Evolutionary conservation across 2,888 invertebrate species (phyloP), one percentile per base, ranked within the genome.

Genomic region (Standfussiana lucernea): DNA sequence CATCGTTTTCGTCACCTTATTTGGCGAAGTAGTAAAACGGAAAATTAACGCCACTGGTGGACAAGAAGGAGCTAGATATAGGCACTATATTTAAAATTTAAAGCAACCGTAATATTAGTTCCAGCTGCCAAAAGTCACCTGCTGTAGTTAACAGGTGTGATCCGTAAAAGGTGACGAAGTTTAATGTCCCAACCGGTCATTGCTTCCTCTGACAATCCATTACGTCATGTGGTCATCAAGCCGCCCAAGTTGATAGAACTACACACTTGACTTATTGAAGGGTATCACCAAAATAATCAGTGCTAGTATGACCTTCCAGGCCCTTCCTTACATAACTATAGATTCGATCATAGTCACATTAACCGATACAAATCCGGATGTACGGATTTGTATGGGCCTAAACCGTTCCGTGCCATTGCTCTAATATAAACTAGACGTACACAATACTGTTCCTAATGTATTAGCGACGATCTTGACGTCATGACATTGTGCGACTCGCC

Each of bases 401-500:
- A 73, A 32, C 28, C 35, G 76, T 76, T 81, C 81, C 53, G 37
- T 4, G 1, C 15, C 77, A 77, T 67, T 71, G 61, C 37, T 24
- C 76, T 15, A 45, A 70, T 68, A 65, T 78, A 83, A 73, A 53
- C 37, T 66, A 65, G 35, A n/a, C 15, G 5, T 45, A 56, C 59
- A 66, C 76, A 70, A 81, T 75, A 53, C 18, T 47, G 35, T 8
- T 71, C 56, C n/a, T 47, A 82, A 79, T 83, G 45, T 42, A 83
- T 83, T 79, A 64, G 53, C 21, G 65, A 69, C 37, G 65, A 5
- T 11, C 1, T 10, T 82, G 83, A 83, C 37, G 83, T 74, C 79
- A 80, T 3, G 10, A 50, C 61, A 82, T 70, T 82, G 80, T 80
- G 11, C 42, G 42, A 8, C 37, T 69, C 61, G 64, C 75, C 82